phyloP scores from a whole-genome alignment of 2,113 vertebrate species.

The Brienomyrus longianalis region DNA sequence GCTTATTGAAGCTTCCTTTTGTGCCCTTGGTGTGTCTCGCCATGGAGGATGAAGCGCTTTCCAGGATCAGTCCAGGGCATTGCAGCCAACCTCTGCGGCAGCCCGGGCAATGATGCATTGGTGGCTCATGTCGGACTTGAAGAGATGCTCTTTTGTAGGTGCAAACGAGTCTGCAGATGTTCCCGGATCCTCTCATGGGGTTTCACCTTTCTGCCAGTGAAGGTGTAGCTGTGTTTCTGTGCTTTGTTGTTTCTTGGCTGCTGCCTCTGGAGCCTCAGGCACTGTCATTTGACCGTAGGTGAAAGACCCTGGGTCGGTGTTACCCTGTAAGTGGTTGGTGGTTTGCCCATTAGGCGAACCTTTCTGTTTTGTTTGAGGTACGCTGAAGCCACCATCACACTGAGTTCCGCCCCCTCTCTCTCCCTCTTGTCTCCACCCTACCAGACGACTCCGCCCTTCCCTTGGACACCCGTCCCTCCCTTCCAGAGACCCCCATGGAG shows the following conservation, averaged over 20 bases:
- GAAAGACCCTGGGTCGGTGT: neutral
- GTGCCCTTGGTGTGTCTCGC: neutral
- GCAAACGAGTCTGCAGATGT: neutral
- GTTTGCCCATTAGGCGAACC: neutral
- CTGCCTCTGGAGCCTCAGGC: neutral
- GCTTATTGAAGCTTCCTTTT: conserved; percentile 29
- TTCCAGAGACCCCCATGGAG: conserved; percentile 78
- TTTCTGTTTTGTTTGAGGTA: neutral
- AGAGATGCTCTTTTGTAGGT: neutral
- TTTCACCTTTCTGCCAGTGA: neutral
- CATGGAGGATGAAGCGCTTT: neutral
- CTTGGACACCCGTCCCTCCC: conserved; percentile 66
- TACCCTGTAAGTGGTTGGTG: neutral
- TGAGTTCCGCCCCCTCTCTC: neutral
- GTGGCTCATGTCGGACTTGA: neutral
- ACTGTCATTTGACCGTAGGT: neutral
- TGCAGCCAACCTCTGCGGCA: neutral
- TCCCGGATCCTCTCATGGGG: neutral
- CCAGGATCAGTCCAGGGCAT: conserved; percentile 7
- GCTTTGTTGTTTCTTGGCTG: neutral
- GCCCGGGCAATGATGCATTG: neutral
- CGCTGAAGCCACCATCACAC: neutral
- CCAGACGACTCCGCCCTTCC: conserved; percentile 73
- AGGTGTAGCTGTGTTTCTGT: neutral
- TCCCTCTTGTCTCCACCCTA: conserved; percentile 14